Conservation (phyloP, 2,797 vertebrate genomes). For the Sternotherus odoratus region DNA sequence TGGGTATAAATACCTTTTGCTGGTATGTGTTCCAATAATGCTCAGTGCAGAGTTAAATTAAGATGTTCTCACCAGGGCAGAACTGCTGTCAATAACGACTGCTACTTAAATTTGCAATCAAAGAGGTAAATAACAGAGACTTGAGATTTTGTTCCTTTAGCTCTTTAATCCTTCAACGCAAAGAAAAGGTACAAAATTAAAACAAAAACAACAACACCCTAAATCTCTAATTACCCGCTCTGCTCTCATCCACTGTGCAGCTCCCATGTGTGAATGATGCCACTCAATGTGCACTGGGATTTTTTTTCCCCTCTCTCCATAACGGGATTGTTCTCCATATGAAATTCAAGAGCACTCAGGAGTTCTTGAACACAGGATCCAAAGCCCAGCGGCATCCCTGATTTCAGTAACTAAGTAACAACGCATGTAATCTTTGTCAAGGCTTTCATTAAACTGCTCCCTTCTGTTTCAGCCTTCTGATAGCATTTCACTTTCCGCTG, state of each 20-base stretch:
- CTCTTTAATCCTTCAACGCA: neutral
- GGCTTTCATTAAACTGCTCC: neutral
- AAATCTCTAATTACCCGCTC: neutral
- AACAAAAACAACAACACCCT: neutral
- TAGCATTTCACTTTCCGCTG: conserved; percentile 18
- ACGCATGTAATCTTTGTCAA: neutral
- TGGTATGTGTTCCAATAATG: neutral
- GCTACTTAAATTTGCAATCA: neutral
- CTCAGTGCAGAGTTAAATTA: neutral
- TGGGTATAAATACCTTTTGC: neutral
- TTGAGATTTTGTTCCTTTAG: neutral
- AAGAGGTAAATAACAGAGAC: neutral
- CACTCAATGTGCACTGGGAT: neutral
- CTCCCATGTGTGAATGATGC: neutral
- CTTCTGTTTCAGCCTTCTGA: neutral
- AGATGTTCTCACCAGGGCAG: neutral
- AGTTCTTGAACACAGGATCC: neutral
- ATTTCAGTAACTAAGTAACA: neutral
- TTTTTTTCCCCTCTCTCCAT: neutral
- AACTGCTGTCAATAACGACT: neutral
- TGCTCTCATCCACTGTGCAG: neutral
- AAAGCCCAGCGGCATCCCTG: neutral
- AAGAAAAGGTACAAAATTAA: neutral
- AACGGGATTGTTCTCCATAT: neutral
- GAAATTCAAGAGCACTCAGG: neutral